A percentile compares a stretch with the other conserved stretches of the same genome.
These are phyloP conservation scores for Hirtodrosophila alboralis DNA, from an alignment of 2,888 invertebrate genomes.

Conservation along the genomic window DNA sequence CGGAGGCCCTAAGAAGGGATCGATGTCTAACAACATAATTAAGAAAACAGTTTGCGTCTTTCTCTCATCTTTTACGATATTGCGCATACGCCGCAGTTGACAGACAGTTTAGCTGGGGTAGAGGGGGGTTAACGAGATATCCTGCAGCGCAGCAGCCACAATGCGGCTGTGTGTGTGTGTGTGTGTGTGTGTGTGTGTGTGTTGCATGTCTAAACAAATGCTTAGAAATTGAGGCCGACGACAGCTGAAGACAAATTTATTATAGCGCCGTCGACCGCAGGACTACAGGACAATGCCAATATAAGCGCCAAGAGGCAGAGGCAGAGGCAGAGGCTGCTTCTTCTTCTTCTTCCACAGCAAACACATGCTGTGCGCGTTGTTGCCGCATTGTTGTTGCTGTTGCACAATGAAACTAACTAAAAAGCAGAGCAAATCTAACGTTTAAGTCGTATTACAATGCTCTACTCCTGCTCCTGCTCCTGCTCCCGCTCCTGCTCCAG, in stretches of 20 bases:
- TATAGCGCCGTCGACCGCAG: slow-evolving; percentile 55
- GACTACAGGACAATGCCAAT: slow-evolving; percentile 49
- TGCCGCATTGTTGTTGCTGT: no score
- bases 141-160: slow-evolving; percentile 52
- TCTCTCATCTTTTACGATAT: no score
- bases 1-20: slow-evolving; percentile 45
- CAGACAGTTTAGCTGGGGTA: slow-evolving; percentile 31
- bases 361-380: slow-evolving; percentile 9
- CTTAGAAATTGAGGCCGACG: slow-evolving; percentile 71
- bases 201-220: slow-evolving; percentile 72
- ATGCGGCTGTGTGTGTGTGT: slow-evolving; percentile 9
- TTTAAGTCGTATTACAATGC: slow-evolving; percentile 57
- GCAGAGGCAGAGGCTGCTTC: no score
- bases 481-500: no score
- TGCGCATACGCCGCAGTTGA: slow-evolving; percentile 60
- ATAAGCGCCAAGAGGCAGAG: no score
- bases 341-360: no score
- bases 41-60: slow-evolving; percentile 17
- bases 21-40: slow-evolving; percentile 69
- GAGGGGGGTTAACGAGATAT: slow-evolving; percentile 34
- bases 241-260: slow-evolving; percentile 74
- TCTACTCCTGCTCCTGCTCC: neutral
- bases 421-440: slow-evolving; percentile 58
- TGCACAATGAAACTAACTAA: slow-evolving; percentile 37
- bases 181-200: no score